Conservation (phyloP, 2,113 vertebrate species). For the Nyctereutes procyonoides region DNA sequence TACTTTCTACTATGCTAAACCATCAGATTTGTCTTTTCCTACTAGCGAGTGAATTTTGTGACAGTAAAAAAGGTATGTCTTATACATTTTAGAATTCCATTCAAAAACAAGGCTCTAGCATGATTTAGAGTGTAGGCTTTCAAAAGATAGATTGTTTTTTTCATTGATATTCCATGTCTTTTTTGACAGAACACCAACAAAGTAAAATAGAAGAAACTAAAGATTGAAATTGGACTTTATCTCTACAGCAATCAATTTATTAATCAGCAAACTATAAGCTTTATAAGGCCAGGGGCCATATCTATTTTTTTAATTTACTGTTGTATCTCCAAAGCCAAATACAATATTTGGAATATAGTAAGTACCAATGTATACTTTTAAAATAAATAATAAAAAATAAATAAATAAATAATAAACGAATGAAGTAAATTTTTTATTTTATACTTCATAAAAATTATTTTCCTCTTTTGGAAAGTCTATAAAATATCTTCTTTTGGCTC, state of each 20-base stretch:
- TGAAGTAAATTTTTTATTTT: not conserved
- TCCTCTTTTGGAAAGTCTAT: not conserved
- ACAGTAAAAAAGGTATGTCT: not conserved
- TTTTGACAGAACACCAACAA: not conserved
- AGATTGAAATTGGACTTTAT: not conserved
- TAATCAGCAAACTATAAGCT: not conserved
- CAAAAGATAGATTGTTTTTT: not conserved
- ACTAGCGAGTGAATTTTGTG: not conserved
- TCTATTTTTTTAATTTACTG: not conserved
- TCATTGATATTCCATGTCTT: not conserved
- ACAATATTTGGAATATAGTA: slow-evolving; percentile 16
- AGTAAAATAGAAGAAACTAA: not conserved
- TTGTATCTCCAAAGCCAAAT: not conserved
- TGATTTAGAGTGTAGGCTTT: not conserved
- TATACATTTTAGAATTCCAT: not conserved
- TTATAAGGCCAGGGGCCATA: not conserved
- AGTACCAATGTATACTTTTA: not conserved
- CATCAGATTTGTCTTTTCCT: not conserved
- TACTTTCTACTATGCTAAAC: not conserved
- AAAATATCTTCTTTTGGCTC: not conserved
- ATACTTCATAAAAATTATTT: slow-evolving; percentile 31
- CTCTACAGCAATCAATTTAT: not conserved
- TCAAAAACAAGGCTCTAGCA: not conserved
- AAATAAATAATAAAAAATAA: not conserved
- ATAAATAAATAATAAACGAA: not conserved